phyloP scores from a whole-genome alignment of 2,888 invertebrate genomes.

The Harmothoe impar region DNA sequence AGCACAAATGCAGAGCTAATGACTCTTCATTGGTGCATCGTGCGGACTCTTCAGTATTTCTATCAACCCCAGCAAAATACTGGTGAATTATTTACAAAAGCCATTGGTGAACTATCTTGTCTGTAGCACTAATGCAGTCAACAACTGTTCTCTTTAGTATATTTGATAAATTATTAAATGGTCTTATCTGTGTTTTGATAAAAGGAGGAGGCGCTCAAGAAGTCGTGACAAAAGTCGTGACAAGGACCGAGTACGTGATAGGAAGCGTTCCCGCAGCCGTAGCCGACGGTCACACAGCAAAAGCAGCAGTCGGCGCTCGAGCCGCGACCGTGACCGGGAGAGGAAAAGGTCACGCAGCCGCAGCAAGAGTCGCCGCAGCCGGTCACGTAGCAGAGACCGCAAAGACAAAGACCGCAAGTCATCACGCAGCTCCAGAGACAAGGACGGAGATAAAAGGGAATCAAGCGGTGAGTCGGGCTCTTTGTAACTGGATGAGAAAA shows the following conservation, averaged over 20 bases:
- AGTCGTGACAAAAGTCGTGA: slow-evolving; percentile 36
- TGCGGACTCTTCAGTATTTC: too few relatives aligned
- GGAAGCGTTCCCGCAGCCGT: neutral
- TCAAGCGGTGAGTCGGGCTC: neutral
- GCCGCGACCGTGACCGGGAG: slow-evolving; percentile 53
- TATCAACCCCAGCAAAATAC: too few relatives aligned
- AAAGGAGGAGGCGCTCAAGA: slow-evolving; percentile 49
- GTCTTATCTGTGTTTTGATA: too few relatives aligned
- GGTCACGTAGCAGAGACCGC: slow-evolving; percentile 41
- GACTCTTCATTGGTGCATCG: too few relatives aligned
- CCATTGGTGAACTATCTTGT: too few relatives aligned
- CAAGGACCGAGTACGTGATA: neutral
- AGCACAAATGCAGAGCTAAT: too few relatives aligned
- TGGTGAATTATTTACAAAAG: too few relatives aligned
- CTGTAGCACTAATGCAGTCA: too few relatives aligned
- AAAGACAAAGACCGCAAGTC: slow-evolving; percentile 41
- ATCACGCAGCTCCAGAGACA: slow-evolving; percentile 36
- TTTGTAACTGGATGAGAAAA: neutral
- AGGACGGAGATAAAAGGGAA: slow-evolving; percentile 33
- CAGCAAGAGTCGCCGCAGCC: slow-evolving; percentile 33
- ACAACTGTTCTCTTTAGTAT: too few relatives aligned
- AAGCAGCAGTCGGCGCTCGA: slow-evolving; percentile 56
- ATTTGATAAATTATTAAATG: too few relatives aligned
- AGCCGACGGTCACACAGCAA: slow-evolving; percentile 58
- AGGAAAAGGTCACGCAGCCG: slow-evolving; percentile 4